Percentiles rank a stretch among this genome's conserved stretches.
phyloP scores from a whole-genome alignment of 2,797 vertebrate genomes.

The Petrocephalus schoutedeni region DNA sequence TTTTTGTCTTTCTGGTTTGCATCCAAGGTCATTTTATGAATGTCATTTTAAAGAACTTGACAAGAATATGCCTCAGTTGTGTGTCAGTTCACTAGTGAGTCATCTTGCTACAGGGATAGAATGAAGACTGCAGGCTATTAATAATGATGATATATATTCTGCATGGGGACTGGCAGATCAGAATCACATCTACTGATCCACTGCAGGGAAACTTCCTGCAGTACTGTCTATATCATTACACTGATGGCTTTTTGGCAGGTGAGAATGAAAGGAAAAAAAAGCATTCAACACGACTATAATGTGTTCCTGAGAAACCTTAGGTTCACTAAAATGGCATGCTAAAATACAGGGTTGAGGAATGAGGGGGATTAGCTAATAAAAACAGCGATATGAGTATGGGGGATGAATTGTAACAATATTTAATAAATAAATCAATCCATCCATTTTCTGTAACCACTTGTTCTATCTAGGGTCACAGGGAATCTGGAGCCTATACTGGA shows the following conservation, averaged over 20 bases:
- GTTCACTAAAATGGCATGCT: not conserved
- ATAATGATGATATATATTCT: constrained; percentile 5
- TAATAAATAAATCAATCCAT: not conserved
- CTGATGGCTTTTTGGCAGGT: not conserved
- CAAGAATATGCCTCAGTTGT: not conserved
- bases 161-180: not conserved
- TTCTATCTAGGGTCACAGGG: too few species aligned
- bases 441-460: too few species aligned
- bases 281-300: not conserved
- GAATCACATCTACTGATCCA: not conserved
- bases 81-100: not conserved
- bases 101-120: not conserved
- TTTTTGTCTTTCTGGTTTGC: not conserved
- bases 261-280: not conserved
- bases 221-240: not conserved
- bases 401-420: not conserved
- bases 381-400: not conserved
- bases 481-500: too few species aligned
- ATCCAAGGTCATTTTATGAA: not conserved
- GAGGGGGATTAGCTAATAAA: not conserved
- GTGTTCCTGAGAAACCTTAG: not conserved
- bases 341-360: not conserved
- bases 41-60: not conserved
- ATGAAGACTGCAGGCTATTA: not conserved
- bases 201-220: not conserved